Evolutionary conservation across 2,888 invertebrate genomes (phyloP).

Genomic region (Pherbina coryleti): DNA sequence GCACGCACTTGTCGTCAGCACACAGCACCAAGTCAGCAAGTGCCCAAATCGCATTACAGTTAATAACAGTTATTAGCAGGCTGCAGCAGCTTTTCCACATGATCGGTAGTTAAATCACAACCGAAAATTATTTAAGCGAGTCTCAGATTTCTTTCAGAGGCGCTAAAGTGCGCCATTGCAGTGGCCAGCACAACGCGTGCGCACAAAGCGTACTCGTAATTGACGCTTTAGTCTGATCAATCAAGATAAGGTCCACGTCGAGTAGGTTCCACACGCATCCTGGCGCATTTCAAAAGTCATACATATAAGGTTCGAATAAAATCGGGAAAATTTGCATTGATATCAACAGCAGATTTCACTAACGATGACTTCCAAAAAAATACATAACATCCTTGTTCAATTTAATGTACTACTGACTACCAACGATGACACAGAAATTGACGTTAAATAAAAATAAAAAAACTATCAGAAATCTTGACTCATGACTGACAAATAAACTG

Average conservation of each 20-base stretch:
- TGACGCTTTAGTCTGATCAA: not conserved
- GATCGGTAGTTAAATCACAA: no score
- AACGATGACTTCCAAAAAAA: not conserved
- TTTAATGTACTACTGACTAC: not conserved
- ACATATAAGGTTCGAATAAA: no score
- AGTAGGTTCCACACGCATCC: not conserved
- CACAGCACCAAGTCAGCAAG: not conserved
- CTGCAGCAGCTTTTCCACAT: slow-evolving; percentile 1
- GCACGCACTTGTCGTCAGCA: slow-evolving; percentile 11
- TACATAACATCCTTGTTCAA: not conserved
- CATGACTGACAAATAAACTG: not conserved
- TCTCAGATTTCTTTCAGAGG: not conserved
- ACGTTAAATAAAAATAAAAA: no score
- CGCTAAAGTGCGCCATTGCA: slow-evolving; percentile 15
- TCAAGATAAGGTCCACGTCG: not conserved
- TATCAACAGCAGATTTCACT: not conserved
- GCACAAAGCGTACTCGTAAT: not conserved
- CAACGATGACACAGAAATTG: no score
- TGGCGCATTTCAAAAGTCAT: no score
- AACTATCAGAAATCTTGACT: no score
- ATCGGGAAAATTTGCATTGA: no score
- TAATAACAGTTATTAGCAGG: slow-evolving; percentile 28
- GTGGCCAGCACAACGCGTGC: not conserved
- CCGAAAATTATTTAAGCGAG: not conserved
- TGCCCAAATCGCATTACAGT: not conserved